Evolutionary conservation across 2,888 invertebrate genomes (phyloP), one percentile per base, ranked within the genome.

Genomic region (Lydus trimaculatus): DNA sequence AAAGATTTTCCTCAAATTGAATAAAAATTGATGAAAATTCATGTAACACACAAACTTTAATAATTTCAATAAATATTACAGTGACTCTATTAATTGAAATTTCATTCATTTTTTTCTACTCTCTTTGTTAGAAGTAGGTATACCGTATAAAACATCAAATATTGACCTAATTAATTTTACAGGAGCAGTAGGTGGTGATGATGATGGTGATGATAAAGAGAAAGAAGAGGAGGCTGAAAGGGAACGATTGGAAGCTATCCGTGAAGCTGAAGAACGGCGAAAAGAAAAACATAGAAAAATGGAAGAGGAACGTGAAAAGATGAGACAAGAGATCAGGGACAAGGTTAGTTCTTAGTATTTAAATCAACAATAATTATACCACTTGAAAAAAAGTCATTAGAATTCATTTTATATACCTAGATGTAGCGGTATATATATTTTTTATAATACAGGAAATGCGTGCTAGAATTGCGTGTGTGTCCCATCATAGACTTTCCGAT

Each of bases 281-380:
- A 98, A 98, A 91, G 99, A 99, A 88, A 99, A 99, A 87, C 99
- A 99, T 87, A 92, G 98, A 84, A 98, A 98, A 89, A 98, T 99
- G 98, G 99, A 99, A 87, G 97, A 96, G 84, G 99, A 99, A 87
- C 89, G 99, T 78, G 99, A 99, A 89, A 96, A 96, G 88, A 98
- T 99, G 97, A 91, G 99, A 84, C 98, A 98, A 88, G 97, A 97
- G 87, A 99, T 99, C 87, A 91, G 99, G 87, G 98, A 98, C 88
- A 99, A 99, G 95, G 98, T 99, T 85, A 85, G 89, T 77, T 13
- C 7, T 7, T 33, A 5, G 13, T 36, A 36, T 36, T 36, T 36
- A 15, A 36, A 36, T 33, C 11, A 11, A 33, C 9, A 3, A 33
- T 33, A 39, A 39, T 20, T 23, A 13, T n/a, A 28, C 48, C 48